Conservation (phyloP, 2,113 vertebrate genomes). For the Syngnathus typhle region DNA sequence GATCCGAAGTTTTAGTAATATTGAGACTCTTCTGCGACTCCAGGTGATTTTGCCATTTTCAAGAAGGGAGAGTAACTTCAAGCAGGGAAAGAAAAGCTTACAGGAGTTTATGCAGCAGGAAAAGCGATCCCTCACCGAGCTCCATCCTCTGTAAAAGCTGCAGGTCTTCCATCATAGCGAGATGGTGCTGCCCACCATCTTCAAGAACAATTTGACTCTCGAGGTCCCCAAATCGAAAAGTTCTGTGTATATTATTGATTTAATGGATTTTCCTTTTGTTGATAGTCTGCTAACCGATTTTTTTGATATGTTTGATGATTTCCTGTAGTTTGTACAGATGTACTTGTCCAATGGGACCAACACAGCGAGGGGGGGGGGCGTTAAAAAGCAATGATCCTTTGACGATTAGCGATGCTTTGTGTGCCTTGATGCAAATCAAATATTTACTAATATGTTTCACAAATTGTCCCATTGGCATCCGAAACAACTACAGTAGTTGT, state of each 20-base stretch:
- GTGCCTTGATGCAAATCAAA: constrained; percentile 75
- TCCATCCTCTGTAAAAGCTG: constrained; percentile 64
- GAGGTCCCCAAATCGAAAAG: constrained; percentile 33
- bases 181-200: constrained; percentile 42
- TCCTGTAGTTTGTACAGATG: constrained; percentile 65
- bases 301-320: constrained; percentile 22
- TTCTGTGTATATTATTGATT: constrained; percentile 61
- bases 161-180: constrained; percentile 41
- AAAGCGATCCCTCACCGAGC: constrained; percentile 56
- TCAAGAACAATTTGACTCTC: constrained; percentile 50
- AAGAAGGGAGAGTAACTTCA: constrained; percentile 68
- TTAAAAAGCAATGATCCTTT: constrained; percentile 54
- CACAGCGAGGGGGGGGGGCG: constrained; percentile 9
- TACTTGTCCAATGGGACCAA: constrained; percentile 73
- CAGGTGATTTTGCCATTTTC: constrained; percentile 69
- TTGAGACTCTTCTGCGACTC: constrained; percentile 71
- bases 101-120: constrained; percentile 63
- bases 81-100: constrained; percentile 64
- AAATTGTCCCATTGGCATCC: constrained; percentile 61
- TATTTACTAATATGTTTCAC: constrained; percentile 48
- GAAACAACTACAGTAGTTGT: constrained; percentile 27
- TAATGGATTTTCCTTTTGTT: constrained; percentile 41
- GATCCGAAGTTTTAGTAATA: constrained; percentile 67
- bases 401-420: constrained; percentile 65
- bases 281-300: constrained; percentile 40